These are phyloP conservation scores for Druceiella hillmani DNA, from an alignment of 2,888 invertebrate genomes.

Conservation along the genomic window DNA sequence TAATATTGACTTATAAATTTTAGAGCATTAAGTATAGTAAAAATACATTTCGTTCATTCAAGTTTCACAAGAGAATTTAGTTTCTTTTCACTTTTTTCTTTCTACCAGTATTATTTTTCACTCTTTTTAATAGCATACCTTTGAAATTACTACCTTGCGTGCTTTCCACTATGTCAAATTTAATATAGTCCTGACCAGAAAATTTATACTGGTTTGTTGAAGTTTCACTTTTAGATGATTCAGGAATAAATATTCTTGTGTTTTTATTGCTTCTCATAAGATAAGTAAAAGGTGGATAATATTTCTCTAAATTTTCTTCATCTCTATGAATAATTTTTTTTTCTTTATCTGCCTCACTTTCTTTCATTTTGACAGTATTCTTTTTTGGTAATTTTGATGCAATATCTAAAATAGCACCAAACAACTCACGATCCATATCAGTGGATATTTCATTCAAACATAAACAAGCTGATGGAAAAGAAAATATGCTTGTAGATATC, in stretches of 20 bases:
- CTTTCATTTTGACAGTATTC: conserved; percentile 8
- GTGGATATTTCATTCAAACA: conserved; percentile 31
- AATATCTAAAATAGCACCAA: too few species aligned
- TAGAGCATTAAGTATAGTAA: too few species aligned
- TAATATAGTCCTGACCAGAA: conserved; percentile 37
- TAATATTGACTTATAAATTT: too few species aligned
- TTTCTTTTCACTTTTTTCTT: conserved; percentile 16
- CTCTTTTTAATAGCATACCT: conserved; percentile 41
- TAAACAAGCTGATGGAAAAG: conserved; percentile 41
- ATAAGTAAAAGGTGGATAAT: conserved; percentile 28
- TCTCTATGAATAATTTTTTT: neutral
- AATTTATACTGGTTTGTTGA: conserved; percentile 28
- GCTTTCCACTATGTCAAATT: conserved; percentile 28
- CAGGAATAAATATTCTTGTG: conserved; percentile 35
- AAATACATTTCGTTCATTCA: conserved; percentile 4
- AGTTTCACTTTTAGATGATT: conserved; percentile 21
- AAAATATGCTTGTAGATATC: conserved; percentile 32
- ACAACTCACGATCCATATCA: conserved; percentile 25
- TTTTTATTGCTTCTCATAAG: conserved; percentile 37
- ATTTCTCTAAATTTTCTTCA: conserved; percentile 1
- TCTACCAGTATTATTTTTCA: conserved; percentile 41
- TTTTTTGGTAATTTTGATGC: conserved; percentile 16
- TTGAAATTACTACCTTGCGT: conserved; percentile 30
- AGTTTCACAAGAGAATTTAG: conserved; percentile 11
- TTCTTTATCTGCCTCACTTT: conserved; percentile 14